phyloP scores from a whole-genome alignment of 2,888 invertebrate genomes.

The Rapana venosa region DNA sequence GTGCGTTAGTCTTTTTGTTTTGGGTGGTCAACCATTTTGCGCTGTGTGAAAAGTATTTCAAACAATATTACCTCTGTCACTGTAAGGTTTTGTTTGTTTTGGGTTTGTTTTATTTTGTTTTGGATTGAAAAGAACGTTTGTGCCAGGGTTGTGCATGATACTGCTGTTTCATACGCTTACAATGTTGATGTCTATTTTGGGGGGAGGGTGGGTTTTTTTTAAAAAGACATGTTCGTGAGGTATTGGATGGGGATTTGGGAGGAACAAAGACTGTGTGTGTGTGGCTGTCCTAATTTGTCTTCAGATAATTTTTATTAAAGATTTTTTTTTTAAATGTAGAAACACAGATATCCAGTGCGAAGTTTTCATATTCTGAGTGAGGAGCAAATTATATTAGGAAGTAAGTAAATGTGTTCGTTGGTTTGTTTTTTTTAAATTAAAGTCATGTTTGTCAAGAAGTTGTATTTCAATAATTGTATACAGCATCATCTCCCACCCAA shows the following conservation, averaged over 20 bases:
- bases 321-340: neutral
- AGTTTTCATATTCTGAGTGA: neutral
- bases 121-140: neutral
- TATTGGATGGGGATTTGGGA: neutral
- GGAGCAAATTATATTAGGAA: neutral
- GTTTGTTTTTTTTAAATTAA: neutral
- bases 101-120: neutral
- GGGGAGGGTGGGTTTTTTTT: neutral
- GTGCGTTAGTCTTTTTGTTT: neutral
- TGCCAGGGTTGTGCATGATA: constrained; percentile 35
- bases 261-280: neutral
- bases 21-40: neutral
- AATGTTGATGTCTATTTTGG: neutral
- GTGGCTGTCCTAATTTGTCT: neutral
- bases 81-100: neutral
- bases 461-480: no score
- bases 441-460: no score
- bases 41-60: constrained; percentile 26
- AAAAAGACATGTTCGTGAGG: neutral
- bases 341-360: neutral
- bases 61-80: constrained; percentile 36
- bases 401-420: neutral
- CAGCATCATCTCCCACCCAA: no score
- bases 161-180: constrained; percentile 25
- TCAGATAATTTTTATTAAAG: neutral